These are phyloP conservation scores for Hyalella azteca DNA, from an alignment of 2,888 invertebrate genomes.

Conservation along the genomic window DNA sequence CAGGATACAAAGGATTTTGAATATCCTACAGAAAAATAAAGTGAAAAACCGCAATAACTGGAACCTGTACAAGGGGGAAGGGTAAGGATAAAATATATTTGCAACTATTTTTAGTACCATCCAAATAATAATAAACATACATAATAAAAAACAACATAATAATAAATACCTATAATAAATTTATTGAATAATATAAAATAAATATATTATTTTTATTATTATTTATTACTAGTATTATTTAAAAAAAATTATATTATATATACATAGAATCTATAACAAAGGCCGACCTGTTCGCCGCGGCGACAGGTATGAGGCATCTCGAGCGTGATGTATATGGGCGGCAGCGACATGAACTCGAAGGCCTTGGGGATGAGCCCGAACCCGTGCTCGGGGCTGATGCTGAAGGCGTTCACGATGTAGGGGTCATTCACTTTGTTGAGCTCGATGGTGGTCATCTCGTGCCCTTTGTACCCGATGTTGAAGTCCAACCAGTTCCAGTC, in stretches of 20 bases:
- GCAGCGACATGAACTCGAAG: slow-evolving; percentile 63
- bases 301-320: slow-evolving; percentile 65
- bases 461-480: slow-evolving; percentile 60
- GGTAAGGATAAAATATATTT: no score
- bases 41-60: no score
- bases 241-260: background rate
- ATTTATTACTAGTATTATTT: no score
- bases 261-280: background rate
- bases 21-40: no score
- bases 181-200: no score
- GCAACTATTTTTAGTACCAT: no score
- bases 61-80: no score
- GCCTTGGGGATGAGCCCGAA: slow-evolving; percentile 66
- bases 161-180: no score
- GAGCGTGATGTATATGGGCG: slow-evolving; percentile 67
- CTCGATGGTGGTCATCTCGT: slow-evolving; percentile 62
- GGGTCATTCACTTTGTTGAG: slow-evolving; percentile 64
- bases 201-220: no score
- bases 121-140: no score
- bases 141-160: no score
- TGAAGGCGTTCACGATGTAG: slow-evolving; percentile 68
- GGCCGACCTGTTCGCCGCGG: slow-evolving; percentile 66
- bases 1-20: no score
- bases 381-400: slow-evolving; percentile 66
- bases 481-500: slow-evolving; percentile 58